Evolutionary conservation across 2,888 invertebrate species (phyloP), one percentile per base, ranked within the genome.

Genomic region (Hetaerina titia): DNA sequence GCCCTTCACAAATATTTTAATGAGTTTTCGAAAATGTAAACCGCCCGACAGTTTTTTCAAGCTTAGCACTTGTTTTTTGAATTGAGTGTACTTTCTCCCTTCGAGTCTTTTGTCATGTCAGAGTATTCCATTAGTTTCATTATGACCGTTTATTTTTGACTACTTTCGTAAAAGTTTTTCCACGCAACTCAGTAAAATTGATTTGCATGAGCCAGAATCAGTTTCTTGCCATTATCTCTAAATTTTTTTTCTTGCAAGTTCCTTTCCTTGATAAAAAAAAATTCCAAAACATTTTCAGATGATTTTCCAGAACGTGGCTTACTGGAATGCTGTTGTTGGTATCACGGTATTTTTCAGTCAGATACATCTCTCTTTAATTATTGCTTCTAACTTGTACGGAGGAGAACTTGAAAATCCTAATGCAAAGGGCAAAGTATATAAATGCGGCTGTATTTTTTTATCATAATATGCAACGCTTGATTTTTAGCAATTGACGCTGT

Each of bases 241-340:
- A 92, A 92, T 92, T 92, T 31, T 69, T n/a, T 81, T 81, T 31
- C 69, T 92, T 69, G 92, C 69, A 69, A 92, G 92, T 92, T 92
- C 92, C 92, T 92, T 92, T 92, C 92, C 92, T 92, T 92, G 92
- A 92, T n/a, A 31, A 56, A 69, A 92, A 63, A 69, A 56, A 69
- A 56, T 45, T 45, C 6, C 45, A 17, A 64, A 90, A 64, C 22
- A 56, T 56, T 92, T 92, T 92, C 69, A 92, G 56, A 92, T 92
- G 56, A 92, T 74, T 92, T 92, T 92, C 92, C 92, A 92, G 92
- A 92, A 92, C 92, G 92, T 92, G 92, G 92, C 92, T 92, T 92
- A 92, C 92, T 92, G 69, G 92, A 92, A 92, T 92, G 92, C 92
- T 92, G 92, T 92, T 92, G 92, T 69, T 64, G 69, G 64, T 69